phyloP scores from a whole-genome alignment of 2,797 vertebrate genomes.

The Hozukius guyotensis region DNA sequence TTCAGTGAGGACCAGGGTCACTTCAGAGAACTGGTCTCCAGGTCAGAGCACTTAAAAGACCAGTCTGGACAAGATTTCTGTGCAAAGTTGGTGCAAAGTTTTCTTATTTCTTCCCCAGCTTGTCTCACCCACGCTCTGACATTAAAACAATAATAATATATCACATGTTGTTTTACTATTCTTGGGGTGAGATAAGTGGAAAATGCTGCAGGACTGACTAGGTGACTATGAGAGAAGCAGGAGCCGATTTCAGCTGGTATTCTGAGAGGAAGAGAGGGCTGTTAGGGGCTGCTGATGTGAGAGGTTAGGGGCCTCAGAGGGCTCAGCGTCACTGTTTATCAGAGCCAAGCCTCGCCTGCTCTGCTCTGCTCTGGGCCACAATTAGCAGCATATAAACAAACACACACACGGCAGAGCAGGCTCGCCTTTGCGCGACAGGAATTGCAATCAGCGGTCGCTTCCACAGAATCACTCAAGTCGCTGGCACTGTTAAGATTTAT shows the following conservation, averaged over 20 bases:
- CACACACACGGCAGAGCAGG: constrained; percentile 49
- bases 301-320: constrained; percentile 54
- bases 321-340: constrained; percentile 59
- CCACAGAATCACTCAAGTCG: constrained; percentile 48
- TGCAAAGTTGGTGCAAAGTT: neutral
- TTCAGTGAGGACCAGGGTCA: neutral
- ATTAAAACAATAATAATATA: neutral
- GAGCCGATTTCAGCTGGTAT: constrained; percentile 26
- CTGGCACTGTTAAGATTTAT: constrained; percentile 38
- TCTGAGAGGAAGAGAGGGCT: constrained; percentile 18
- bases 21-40: neutral
- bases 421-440: constrained; percentile 54
- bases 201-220: neutral
- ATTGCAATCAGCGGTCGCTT: constrained; percentile 59
- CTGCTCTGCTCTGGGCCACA: constrained; percentile 62
- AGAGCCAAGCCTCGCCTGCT: constrained; percentile 49
- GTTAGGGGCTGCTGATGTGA: constrained; percentile 46
- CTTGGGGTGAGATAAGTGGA: neutral
- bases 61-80: neutral
- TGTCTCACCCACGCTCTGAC: neutral
- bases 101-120: neutral
- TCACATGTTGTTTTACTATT: neutral
- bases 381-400: constrained; percentile 77
- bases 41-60: neutral
- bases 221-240: constrained; percentile 3